Evolutionary conservation across 2,888 invertebrate species (phyloP).

Genomic region (Coenonympha glycerion): DNA sequence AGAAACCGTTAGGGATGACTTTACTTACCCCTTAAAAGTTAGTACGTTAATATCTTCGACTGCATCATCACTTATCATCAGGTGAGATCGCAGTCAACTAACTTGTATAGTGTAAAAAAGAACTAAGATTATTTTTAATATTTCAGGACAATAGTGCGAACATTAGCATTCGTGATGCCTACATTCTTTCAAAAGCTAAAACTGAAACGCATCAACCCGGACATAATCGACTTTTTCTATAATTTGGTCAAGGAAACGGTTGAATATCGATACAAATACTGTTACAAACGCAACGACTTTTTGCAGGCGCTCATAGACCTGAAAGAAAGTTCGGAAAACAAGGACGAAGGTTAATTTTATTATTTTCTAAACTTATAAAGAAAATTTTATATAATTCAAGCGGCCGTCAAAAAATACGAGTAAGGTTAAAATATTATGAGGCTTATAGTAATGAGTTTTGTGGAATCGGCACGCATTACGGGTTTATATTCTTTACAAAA

Average conservation of each 20-base stretch:
- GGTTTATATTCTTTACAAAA: too few species aligned
- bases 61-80: too few species aligned
- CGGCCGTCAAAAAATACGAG: too few species aligned
- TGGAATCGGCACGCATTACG: too few species aligned
- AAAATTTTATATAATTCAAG: too few species aligned
- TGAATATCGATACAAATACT: constrained; percentile 48
- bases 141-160: constrained; percentile 58
- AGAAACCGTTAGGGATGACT: too few species aligned
- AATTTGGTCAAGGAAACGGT: constrained; percentile 58
- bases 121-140: constrained; percentile 15
- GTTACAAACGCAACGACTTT: constrained; percentile 67
- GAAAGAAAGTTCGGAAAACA: constrained; percentile 46
- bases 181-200: constrained; percentile 53
- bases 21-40: too few species aligned
- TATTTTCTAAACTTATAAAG: background rate
- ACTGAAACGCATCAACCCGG: constrained; percentile 54
- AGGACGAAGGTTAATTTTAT: constrained; percentile 40
- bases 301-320: constrained; percentile 72
- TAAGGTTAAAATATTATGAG: too few species aligned
- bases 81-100: too few species aligned
- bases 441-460: too few species aligned
- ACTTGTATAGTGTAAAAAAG: too few species aligned
- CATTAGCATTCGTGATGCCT: constrained; percentile 62
- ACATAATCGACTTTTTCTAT: constrained; percentile 57
- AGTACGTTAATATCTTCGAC: too few species aligned